Evolutionary conservation across 37 sponge, comb jelly and placozoan genomes (phyloP).

Genomic region (Eunapius fragilis): DNA sequence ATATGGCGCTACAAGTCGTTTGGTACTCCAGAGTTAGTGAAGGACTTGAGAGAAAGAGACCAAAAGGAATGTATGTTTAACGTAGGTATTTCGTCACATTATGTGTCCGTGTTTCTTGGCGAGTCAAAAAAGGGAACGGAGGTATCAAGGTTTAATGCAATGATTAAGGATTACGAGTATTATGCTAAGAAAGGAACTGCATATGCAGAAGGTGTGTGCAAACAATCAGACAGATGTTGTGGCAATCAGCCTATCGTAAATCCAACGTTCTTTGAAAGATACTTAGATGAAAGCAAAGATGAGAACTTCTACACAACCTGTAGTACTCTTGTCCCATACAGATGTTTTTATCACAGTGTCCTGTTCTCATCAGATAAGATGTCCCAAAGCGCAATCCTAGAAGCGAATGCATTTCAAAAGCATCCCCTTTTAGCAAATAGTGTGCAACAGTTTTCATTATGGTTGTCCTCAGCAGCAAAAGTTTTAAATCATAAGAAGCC

Average conservation of each 20-base stretch:
- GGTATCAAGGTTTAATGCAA: background rate
- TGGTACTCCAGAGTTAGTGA: no score
- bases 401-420: background rate
- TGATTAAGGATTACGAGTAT: background rate
- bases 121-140: no score
- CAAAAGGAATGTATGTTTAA: background rate
- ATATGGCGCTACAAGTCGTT: conserved; percentile 19
- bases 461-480: conserved; percentile 1
- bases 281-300: background rate
- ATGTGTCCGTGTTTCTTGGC: no score
- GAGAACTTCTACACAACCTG: background rate
- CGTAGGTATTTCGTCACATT: background rate
- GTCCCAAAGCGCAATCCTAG: background rate
- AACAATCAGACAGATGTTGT: background rate
- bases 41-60: background rate
- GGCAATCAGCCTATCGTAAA: background rate
- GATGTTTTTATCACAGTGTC: conserved; percentile 11
- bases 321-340: conserved; percentile 5
- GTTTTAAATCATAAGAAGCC: background rate
- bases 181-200: conserved; percentile 5
- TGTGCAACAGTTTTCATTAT: conserved; percentile 58
- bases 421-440: conserved; percentile 45
- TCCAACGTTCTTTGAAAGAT: conserved; percentile 32
- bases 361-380: background rate
- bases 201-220: conserved; percentile 30